These are phyloP conservation scores for Eurois occulta DNA, from an alignment of 2,888 invertebrate genomes.

Conservation along the genomic window DNA sequence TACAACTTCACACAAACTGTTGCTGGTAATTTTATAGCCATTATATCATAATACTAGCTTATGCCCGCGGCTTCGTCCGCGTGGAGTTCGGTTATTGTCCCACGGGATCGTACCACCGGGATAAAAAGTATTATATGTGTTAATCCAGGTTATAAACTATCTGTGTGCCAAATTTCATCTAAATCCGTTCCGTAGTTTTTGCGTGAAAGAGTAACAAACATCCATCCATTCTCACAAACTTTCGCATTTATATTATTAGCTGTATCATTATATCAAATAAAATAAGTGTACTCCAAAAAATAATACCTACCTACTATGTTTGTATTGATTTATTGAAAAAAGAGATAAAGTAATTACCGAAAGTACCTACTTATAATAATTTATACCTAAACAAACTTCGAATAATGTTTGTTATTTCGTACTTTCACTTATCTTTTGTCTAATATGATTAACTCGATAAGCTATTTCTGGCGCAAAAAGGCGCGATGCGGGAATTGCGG, in stretches of 20 bases:
- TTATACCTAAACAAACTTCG: slow-evolving; percentile 4
- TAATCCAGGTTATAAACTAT: too few species aligned
- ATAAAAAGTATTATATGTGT: too few species aligned
- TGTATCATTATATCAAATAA: slow-evolving; percentile 17
- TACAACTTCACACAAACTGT: not conserved
- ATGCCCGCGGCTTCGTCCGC: too few species aligned
- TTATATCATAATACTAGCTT: not conserved
- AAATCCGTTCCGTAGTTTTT: too few species aligned
- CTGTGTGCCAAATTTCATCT: too few species aligned
- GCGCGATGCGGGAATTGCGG: not conserved
- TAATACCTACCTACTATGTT: not conserved
- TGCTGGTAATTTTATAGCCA: slow-evolving; percentile 3
- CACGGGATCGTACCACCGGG: too few species aligned
- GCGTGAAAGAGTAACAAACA: too few species aligned
- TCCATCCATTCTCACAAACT: too few species aligned
- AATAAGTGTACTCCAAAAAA: not conserved
- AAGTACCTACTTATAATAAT: not conserved
- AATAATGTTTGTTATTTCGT: slow-evolving; percentile 2
- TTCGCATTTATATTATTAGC: too few species aligned
- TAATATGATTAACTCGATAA: slow-evolving; percentile 20
- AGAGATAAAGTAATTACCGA: not conserved
- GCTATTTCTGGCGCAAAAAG: slow-evolving; percentile 19
- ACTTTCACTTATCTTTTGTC: slow-evolving; percentile 7
- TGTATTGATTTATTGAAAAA: slow-evolving; percentile 26
- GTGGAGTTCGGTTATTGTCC: too few species aligned